These are phyloP conservation scores for Drosophila funebris DNA, from an alignment of 1,140 invertebrate genomes.

Conservation along the genomic window DNA sequence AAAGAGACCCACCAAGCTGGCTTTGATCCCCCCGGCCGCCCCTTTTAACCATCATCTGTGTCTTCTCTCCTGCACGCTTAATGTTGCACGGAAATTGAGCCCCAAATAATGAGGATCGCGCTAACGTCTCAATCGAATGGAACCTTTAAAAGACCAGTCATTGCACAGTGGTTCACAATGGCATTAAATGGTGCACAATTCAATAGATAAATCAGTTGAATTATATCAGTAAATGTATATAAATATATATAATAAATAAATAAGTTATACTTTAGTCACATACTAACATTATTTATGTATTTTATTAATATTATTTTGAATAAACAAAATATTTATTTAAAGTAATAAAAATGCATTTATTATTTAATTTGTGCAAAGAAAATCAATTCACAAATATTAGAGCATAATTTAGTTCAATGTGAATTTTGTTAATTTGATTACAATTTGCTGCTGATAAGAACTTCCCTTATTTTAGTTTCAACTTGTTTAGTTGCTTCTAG, in stretches of 20 bases:
- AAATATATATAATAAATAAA: background rate
- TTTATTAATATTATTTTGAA: too few relatives aligned
- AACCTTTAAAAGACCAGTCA: slow-evolving; percentile 57
- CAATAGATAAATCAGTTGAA: background rate
- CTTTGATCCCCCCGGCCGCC: background rate
- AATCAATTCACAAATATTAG: too few relatives aligned
- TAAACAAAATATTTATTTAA: too few relatives aligned
- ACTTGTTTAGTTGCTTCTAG: background rate
- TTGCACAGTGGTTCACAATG: slow-evolving; percentile 50
- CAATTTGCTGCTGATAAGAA: background rate
- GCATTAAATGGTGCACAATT: background rate
- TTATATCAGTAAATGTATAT: background rate
- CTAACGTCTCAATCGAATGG: slow-evolving; percentile 72
- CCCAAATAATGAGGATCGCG: slow-evolving; percentile 69
- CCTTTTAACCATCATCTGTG: background rate
- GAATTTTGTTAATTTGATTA: too few relatives aligned
- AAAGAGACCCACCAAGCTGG: slow-evolving; percentile 40
- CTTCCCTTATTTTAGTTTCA: background rate
- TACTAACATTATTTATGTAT: too few relatives aligned
- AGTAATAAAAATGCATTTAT: too few relatives aligned
- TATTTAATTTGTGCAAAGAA: too few relatives aligned
- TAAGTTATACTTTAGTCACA: background rate
- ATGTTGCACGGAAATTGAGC: slow-evolving; percentile 64
- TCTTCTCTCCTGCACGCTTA: slow-evolving; percentile 12
- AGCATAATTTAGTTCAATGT: too few relatives aligned